These are phyloP conservation scores for Melanostoma mellinum DNA, from an alignment of 2,888 invertebrate species.

Conservation along the genomic window DNA sequence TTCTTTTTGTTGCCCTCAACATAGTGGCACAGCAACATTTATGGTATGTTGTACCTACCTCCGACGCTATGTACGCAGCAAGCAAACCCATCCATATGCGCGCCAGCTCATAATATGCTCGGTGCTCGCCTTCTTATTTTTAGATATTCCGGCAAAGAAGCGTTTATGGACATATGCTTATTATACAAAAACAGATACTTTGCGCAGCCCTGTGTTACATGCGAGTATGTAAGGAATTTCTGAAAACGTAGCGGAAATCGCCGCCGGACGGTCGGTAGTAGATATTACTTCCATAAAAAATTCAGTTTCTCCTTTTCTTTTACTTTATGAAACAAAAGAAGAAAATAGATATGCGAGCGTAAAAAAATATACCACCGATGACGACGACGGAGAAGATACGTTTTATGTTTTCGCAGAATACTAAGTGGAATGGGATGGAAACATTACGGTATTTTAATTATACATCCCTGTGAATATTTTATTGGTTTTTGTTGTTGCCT, in stretches of 20 bases:
- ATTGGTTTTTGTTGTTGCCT: conserved; percentile 42
- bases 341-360: conserved; percentile 16
- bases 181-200: conserved; percentile 9
- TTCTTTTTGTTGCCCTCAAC: conserved; percentile 29
- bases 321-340: neutral
- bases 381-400: conserved; percentile 4
- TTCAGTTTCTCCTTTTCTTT: too few relatives aligned
- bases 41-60: conserved; percentile 44
- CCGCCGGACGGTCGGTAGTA: neutral
- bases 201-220: conserved; percentile 24
- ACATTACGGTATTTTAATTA: conserved; percentile 70
- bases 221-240: conserved; percentile 40
- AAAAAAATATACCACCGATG: neutral
- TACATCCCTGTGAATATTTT: conserved; percentile 48
- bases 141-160: conserved; percentile 52
- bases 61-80: neutral
- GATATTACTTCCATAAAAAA: conserved; percentile 34
- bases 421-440: conserved; percentile 46
- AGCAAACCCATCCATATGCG: conserved; percentile 34
- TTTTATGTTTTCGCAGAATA: conserved; percentile 65
- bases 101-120: conserved; percentile 32
- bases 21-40: conserved; percentile 27
- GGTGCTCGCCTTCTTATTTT: conserved; percentile 38
- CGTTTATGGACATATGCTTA: conserved; percentile 48
- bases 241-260: conserved; percentile 64